Evolutionary conservation across 2,888 invertebrate species (phyloP).

Genomic region (Anaspis maculata): DNA sequence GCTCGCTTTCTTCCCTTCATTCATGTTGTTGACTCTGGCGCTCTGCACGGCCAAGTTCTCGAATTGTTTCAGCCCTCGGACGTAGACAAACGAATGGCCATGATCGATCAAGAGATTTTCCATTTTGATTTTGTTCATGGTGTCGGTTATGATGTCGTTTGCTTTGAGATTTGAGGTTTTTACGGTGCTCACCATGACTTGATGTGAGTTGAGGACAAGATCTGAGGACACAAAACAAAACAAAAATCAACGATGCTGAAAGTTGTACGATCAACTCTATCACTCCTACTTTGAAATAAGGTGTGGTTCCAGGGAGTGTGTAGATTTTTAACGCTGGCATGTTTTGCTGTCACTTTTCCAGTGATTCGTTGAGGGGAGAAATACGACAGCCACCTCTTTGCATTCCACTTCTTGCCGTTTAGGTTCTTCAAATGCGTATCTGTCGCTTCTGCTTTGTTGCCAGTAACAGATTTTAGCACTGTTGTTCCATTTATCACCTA

Average conservation of each 20-base stretch:
- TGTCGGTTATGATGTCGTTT: not conserved
- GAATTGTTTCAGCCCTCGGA: not conserved
- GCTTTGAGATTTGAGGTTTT: not conserved
- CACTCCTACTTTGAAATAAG: slow-evolving; percentile 22
- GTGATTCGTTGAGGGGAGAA: slow-evolving; percentile 27
- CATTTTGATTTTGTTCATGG: too few relatives aligned
- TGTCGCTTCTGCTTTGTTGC: not conserved
- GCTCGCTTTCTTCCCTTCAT: too few relatives aligned
- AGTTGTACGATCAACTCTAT: slow-evolving; percentile 2
- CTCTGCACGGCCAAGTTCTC: too few relatives aligned
- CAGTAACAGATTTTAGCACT: slow-evolving; percentile 8
- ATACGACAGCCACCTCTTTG: slow-evolving; percentile 30
- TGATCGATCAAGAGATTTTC: too few relatives aligned
- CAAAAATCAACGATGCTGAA: not conserved
- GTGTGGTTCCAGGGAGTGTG: slow-evolving; percentile 16
- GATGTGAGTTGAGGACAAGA: not conserved
- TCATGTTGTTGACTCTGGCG: not conserved
- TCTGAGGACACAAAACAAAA: not conserved
- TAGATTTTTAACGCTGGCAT: slow-evolving; percentile 18
- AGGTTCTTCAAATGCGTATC: slow-evolving; percentile 20
- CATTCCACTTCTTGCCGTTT: slow-evolving; percentile 26
- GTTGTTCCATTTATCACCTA: not conserved
- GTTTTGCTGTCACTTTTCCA: slow-evolving; percentile 21
- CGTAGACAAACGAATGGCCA: too few relatives aligned
- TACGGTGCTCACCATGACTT: not conserved